Evolutionary conservation across 92 coral and sea anemone genomes (phyloP).

Genomic region (Chrysogorgia sp.): DNA sequence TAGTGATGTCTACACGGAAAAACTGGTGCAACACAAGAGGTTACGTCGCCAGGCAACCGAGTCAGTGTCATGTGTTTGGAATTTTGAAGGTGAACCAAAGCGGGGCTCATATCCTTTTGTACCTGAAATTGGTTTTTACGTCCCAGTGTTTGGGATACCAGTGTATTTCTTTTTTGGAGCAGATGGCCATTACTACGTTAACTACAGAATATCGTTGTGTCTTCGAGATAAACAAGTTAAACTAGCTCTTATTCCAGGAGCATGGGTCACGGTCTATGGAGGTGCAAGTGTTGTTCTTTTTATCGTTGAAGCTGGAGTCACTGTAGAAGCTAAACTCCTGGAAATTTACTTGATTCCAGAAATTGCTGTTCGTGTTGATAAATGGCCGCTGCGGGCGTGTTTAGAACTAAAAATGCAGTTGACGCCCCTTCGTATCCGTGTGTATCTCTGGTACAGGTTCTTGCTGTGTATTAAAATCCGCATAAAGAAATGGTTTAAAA

Average conservation of each 20-base stretch:
- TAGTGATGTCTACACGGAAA: slow-evolving; percentile 79
- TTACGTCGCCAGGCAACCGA: slow-evolving; percentile 58
- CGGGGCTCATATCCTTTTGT: slow-evolving; percentile 68
- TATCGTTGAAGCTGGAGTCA: slow-evolving; percentile 83
- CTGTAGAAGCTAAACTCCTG: slow-evolving; percentile 79
- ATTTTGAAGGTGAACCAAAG: slow-evolving; percentile 58
- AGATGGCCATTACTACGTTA: slow-evolving; percentile 78
- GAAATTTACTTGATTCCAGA: slow-evolving; percentile 89
- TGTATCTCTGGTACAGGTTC: slow-evolving; percentile 89
- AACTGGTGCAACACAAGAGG: slow-evolving; percentile 76
- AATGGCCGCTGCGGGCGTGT: slow-evolving; percentile 94
- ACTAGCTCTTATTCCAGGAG: slow-evolving; percentile 86
- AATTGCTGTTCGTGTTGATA: slow-evolving; percentile 71
- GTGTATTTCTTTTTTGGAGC: slow-evolving; percentile 81
- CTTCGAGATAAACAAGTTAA: slow-evolving; percentile 73
- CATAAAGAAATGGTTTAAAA: slow-evolving; percentile 60
- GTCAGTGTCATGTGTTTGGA: slow-evolving; percentile 33
- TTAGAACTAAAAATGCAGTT: slow-evolving; percentile 79
- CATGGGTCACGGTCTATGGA: slow-evolving; percentile 78
- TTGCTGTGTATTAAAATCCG: slow-evolving; percentile 68
- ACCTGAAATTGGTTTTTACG: slow-evolving; percentile 64
- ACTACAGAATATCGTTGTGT: slow-evolving; percentile 75
- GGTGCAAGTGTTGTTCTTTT: slow-evolving; percentile 75
- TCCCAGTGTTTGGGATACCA: slow-evolving; percentile 82
- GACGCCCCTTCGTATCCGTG: slow-evolving; percentile 89